Evolutionary conservation across 2,797 vertebrate species (phyloP).

Genomic region (Euphonia xanthogaster): DNA sequence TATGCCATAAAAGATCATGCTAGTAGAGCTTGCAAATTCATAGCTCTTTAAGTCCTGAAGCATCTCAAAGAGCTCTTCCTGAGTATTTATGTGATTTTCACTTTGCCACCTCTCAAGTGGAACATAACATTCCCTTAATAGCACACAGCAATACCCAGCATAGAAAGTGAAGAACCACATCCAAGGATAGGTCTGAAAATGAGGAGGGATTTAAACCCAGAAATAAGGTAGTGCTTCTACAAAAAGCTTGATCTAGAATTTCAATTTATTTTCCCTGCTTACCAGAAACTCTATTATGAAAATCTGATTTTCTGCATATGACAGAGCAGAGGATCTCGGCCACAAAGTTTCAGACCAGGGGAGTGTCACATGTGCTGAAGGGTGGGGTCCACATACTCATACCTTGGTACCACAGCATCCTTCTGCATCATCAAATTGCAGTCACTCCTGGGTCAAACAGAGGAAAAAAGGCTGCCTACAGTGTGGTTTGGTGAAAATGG

Average conservation of each 20-base stretch:
- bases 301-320: neutral
- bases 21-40: slow-evolving; percentile 12
- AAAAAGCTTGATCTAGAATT: neutral
- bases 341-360: neutral
- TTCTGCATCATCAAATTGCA: neutral
- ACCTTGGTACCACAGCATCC: too few species aligned
- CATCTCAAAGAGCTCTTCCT: neutral
- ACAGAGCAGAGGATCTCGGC: neutral
- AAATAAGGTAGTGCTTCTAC: neutral
- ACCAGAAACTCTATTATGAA: neutral
- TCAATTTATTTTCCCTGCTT: neutral
- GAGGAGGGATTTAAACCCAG: neutral
- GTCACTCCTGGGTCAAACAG: neutral
- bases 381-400: neutral
- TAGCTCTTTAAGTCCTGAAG: neutral
- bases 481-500: neutral
- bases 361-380: neutral
- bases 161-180: neutral
- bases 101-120: neutral
- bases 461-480: neutral
- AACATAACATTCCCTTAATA: neutral
- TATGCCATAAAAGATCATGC: neutral
- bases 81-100: neutral
- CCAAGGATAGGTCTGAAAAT: neutral
- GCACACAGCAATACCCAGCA: neutral